Base-by-base conservation (phyloP, 2,888 invertebrate species). In the Chaetogeoica ovagalla region DNA sequence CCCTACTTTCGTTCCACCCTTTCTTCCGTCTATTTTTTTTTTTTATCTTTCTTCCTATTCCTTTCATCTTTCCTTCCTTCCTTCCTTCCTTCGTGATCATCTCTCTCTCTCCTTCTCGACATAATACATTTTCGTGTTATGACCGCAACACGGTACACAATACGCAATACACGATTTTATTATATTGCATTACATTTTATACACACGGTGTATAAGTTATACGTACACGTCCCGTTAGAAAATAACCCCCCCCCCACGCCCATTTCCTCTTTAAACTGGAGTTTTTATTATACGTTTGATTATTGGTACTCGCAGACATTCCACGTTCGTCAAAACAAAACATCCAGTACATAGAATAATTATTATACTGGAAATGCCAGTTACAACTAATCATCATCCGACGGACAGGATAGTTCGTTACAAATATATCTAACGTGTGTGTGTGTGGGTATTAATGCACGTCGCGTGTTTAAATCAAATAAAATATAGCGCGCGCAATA, bases 191-290 rank as follows among this genome's bases (percentile, higher is more conserved):
- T 39, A 30, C 30, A 30, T 30, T 30, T 2, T 30, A 30, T 30
- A 30, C 30, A n/a, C 19, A 21, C 60, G 17, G 59, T 5, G 23
- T 37, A n/a, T 55, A 48, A 48, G 17, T 1, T 21, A 37, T 13
- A 30, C 30, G 11, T 17, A 1, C 39, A 11, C 74, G 65, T 75
- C 65, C 74, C 74, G 65, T 74, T 73, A 63, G n/a, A 39, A 74
- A 39, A 69, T 13, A 30, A 1, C 30, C 30, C 30, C 4, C 30
- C 30, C 30, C 30, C 30, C 30, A n/a, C n/a, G n/a, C n/a, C n/a
- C n/a, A n/a, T n/a, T n/a, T n/a, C n/a, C n/a, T n/a, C n/a, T n/a
- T 39, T 55, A 66, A 65, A n/a, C 74, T 74, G 63, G 39, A 21
- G 13, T 75, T 65, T 65, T 66, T 65, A 65, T 65, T 75, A 7